A percentile compares a stretch with the other conserved stretches of the same genome.
Conservation (phyloP, 2,797 vertebrate species). For the Neosilurus hyrtlii region DNA sequence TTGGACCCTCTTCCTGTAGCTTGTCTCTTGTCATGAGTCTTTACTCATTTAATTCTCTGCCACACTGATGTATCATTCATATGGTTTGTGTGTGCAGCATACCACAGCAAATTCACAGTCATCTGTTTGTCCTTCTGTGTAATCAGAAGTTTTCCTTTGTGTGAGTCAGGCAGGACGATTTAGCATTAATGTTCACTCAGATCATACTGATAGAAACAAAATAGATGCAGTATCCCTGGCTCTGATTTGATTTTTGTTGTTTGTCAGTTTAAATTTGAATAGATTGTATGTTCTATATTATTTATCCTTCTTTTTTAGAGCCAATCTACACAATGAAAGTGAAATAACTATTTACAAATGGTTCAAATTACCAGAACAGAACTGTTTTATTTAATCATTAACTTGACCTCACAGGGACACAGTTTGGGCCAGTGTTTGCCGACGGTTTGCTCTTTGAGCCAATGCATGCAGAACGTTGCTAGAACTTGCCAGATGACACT, state of each 20-base stretch:
- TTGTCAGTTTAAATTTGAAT: constrained; percentile 7
- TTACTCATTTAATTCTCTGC: not conserved
- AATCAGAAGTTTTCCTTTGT: not conserved
- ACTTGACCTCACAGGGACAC: not conserved
- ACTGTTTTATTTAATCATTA: constrained; percentile 4
- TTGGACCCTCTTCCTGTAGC: not conserved
- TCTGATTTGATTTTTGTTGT: not conserved
- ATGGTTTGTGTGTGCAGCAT: not conserved
- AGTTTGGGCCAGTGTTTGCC: not conserved
- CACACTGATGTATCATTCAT: not conserved
- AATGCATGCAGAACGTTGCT: not conserved
- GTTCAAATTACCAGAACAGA: not conserved
- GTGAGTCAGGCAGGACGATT: not conserved
- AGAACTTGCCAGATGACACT: not conserved
- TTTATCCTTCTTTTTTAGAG: constrained; percentile 13
- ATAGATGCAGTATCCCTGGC: not conserved
- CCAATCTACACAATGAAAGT: not conserved
- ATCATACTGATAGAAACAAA: not conserved
- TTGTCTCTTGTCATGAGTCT: not conserved
- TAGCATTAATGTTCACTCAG: not conserved
- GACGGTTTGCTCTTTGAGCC: not conserved
- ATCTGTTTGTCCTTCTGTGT: not conserved
- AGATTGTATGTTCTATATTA: not conserved
- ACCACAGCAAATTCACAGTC: not conserved
- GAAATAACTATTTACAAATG: not conserved